A percentile compares a stretch with the other conserved stretches of the same genome.
Evolutionary conservation across 2,888 invertebrate species (phyloP).

Genomic region (Parapristionchus giblindavisi): DNA sequence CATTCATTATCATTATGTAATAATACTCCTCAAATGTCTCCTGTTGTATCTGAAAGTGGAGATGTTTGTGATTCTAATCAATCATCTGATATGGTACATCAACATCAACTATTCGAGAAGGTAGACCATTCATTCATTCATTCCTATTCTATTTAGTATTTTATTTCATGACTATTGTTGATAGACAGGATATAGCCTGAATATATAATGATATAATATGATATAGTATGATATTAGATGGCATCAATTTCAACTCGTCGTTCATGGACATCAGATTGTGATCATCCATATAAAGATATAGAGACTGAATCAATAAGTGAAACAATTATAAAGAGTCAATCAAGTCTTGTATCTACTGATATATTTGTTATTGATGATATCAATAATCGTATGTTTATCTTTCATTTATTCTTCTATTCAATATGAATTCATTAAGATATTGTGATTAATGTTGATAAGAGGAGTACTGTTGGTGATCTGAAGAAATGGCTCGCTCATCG

Average conservation of each 20-base stretch:
- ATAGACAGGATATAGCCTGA: neutral
- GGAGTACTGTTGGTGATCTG: conserved; percentile 47
- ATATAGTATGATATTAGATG: neutral
- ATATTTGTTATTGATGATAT: no score
- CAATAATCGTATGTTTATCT: no score
- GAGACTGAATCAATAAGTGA: neutral
- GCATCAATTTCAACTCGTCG: neutral
- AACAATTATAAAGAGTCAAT: no score
- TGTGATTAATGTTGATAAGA: conserved; percentile 47
- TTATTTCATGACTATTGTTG: no score
- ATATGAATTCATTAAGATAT: conserved; percentile 36
- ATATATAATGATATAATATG: neutral
- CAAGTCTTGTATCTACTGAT: no score
- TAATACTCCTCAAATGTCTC: conserved; percentile 43
- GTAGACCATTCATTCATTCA: conserved; percentile 6
- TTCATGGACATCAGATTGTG: conserved; percentile 10
- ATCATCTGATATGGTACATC: neutral
- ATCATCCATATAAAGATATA: neutral
- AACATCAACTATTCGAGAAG: conserved; percentile 16
- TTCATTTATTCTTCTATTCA: neutral
- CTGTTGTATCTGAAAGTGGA: conserved; percentile 49
- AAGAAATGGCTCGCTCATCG: conserved; percentile 48
- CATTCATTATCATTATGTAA: conserved; percentile 30
- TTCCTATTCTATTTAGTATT: no score
- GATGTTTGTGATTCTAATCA: conserved; percentile 37